These are phyloP conservation scores for Chrysolina haemoptera DNA, from an alignment of 2,888 invertebrate genomes.

Conservation along the genomic window DNA sequence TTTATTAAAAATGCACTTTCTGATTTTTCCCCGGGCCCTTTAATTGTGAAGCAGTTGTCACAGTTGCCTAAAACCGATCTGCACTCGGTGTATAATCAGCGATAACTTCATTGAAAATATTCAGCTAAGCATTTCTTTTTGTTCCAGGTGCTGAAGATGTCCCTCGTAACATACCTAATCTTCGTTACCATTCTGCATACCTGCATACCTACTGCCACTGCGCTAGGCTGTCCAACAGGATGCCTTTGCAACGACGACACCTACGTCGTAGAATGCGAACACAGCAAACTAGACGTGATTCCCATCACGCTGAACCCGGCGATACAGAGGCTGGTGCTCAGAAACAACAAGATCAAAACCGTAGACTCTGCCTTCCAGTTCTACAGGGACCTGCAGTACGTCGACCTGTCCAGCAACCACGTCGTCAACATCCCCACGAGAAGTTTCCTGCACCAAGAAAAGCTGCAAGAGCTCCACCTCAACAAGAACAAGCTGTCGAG, in stretches of 20 bases:
- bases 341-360: constrained; percentile 89
- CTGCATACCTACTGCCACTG: constrained; percentile 69
- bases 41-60: too few relatives aligned
- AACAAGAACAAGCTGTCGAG: constrained; percentile 89
- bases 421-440: constrained; percentile 85
- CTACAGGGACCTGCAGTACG: constrained; percentile 87
- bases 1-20: too few relatives aligned
- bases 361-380: constrained; percentile 92
- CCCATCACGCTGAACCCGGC: constrained; percentile 94
- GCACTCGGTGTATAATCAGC: too few relatives aligned
- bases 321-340: constrained; percentile 86
- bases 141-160: constrained; percentile 58
- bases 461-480: constrained; percentile 86
- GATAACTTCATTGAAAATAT: neutral
- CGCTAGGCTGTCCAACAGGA: constrained; percentile 85
- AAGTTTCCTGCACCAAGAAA: constrained; percentile 86
- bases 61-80: too few relatives aligned
- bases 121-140: constrained; percentile 50
- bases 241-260: constrained; percentile 93
- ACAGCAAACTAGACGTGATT: constrained; percentile 88
- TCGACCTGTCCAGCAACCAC: constrained; percentile 89
- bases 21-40: too few relatives aligned
- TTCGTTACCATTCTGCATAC: constrained; percentile 55
- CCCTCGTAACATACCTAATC: constrained; percentile 40
- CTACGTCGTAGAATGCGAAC: constrained; percentile 88